Conservation (phyloP, 2,113 vertebrate species). For the Silurus meridionalis region DNA sequence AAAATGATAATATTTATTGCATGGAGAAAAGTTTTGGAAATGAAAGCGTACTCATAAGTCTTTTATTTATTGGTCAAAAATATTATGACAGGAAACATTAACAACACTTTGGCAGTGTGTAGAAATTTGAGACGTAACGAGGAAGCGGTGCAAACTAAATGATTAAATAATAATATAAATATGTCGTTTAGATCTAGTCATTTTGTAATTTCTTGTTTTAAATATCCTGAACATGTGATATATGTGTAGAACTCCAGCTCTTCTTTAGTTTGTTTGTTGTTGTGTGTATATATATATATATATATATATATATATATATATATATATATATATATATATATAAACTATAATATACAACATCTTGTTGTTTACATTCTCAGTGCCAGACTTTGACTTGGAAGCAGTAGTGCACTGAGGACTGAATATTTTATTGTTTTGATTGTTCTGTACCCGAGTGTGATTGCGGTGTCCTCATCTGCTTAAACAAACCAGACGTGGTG, state of each 20-base stretch:
- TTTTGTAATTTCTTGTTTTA: not conserved
- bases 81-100: slow-evolving; percentile 10
- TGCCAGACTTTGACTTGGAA: not conserved
- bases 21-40: not conserved
- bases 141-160: not conserved
- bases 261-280: too few species aligned
- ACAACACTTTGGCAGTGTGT: not conserved
- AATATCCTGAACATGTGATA: not conserved
- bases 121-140: not conserved
- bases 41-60: not conserved
- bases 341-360: not conserved
- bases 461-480: not conserved
- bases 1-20: not conserved
- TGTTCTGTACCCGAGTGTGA: not conserved
- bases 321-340: too few species aligned
- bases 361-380: not conserved
- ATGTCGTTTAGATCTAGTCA: not conserved
- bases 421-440: not conserved
- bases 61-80: not conserved
- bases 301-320: too few species aligned
- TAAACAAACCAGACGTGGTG: not conserved
- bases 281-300: too few species aligned
- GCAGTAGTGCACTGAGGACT: not conserved
- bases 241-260: not conserved
- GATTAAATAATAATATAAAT: slow-evolving; percentile 1